Percentiles rank a stretch among this genome's conserved stretches.
Conservation (phyloP, 2,113 vertebrate genomes). For the Podocnemis expansa region DNA sequence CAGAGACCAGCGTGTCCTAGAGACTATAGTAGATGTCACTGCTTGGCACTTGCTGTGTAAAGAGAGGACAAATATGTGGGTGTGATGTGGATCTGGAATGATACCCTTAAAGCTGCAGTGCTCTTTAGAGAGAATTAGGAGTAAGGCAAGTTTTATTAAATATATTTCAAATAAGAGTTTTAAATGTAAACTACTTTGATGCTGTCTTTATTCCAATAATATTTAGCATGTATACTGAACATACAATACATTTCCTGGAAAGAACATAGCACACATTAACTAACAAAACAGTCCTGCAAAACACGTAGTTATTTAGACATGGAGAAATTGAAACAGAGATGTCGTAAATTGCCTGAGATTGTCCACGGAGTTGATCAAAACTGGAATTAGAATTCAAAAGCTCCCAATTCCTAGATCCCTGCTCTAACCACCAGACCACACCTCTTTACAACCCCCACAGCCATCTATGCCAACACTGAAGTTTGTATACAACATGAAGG, state of each 20-base stretch:
- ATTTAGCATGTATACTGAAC: not conserved
- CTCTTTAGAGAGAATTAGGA: not conserved
- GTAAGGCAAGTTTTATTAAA: not conserved
- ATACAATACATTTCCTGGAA: not conserved
- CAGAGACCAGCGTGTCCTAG: conserved; percentile 78
- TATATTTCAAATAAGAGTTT: accelerated
- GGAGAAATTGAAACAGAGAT: not conserved
- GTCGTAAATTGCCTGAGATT: accelerated
- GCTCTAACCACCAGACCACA: not conserved
- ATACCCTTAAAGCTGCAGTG: conserved; percentile 75
- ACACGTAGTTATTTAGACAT: accelerated
- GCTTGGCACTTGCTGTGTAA: conserved; percentile 81
- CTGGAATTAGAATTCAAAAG: not conserved
- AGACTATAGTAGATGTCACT: conserved; percentile 83
- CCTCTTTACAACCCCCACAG: not conserved
- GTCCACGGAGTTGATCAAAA: not conserved
- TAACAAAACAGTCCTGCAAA: not conserved
- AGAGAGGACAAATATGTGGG: conserved; percentile 79
- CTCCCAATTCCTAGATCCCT: not conserved
- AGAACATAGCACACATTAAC: not conserved
- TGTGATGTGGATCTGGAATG: conserved; percentile 64
- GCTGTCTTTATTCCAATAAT: not conserved
- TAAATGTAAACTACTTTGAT: accelerated
- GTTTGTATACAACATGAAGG: not conserved
- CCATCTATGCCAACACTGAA: not conserved